Base-by-base conservation (phyloP, 2,888 invertebrate genomes). In the Brenthis daphne region DNA sequence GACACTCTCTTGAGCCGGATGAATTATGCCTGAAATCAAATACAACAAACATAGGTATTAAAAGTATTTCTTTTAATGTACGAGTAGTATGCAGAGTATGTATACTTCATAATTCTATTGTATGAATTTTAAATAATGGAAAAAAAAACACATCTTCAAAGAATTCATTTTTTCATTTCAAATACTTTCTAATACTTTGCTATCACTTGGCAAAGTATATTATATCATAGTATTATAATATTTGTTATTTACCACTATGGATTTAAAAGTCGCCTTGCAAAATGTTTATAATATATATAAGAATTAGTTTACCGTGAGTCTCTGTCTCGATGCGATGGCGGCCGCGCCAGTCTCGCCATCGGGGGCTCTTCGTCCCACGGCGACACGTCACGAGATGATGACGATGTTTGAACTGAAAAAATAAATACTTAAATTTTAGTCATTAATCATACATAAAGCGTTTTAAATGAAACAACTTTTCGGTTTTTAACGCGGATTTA, bases 301-400 rank as follows among this genome's bases (percentile, higher is more conserved):
- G 16, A n/a, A n/a, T 51, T 2, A 6, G 5, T 14, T 20, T 53
- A 90, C 90, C 91, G 86, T 5, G 90, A 89, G 48, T 88, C 82
- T 11, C 82, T 68, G 57, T 83, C 88, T 4, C 89, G 79, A 54
- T 85, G 86, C 5, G 86, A 76, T 0, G 86, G 82, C 8, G 88
- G 85, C 2, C 89, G 80, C 69, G 85, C 88, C 16, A 87, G 74
- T 11, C 92, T 81, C 12, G 87, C 73, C 50, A 84, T 81, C 6
- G 94, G 93, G 73, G 94, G 90, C 75, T 97, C 97, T 73, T 96
- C 96, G 72, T 97, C 96, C 97, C 97, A 97, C 2, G 96, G 96
- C 58, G 97, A 96, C 29, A 95, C 94, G 82, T 97, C 97, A 0
- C 96, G 92, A 0, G 96, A 96, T 8, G 96, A 96, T 0, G 96